Percentiles rank a stretch among this genome's conserved stretches.
Evolutionary conservation across 2,888 invertebrate species (phyloP).

Genomic region (Serrognathus titanus): DNA sequence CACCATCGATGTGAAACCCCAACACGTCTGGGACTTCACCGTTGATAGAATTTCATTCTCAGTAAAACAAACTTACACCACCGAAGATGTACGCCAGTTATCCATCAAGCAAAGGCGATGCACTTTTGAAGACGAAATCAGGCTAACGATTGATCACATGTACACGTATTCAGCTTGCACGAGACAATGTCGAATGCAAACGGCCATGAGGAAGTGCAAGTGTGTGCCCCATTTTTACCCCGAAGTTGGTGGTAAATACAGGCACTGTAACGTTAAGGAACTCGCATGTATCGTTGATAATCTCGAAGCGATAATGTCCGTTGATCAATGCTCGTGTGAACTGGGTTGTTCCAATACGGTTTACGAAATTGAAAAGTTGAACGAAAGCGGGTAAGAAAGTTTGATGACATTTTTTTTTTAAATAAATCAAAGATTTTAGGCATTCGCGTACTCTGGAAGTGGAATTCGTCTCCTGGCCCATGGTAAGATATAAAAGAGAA

Average conservation of each 20-base stretch:
- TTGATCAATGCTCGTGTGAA: slow-evolving; percentile 64
- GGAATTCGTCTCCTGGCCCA: slow-evolving; percentile 75
- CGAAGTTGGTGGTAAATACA: slow-evolving; percentile 52
- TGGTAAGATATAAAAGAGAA: slow-evolving; percentile 74
- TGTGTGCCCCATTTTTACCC: slow-evolving; percentile 74
- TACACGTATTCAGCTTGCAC: slow-evolving; percentile 74
- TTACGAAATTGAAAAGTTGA: slow-evolving; percentile 71
- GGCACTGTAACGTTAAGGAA: slow-evolving; percentile 58
- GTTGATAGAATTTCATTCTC: slow-evolving; percentile 64
- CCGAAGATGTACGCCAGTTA: slow-evolving; percentile 68
- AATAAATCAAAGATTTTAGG: slow-evolving; percentile 4
- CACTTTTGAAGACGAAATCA: slow-evolving; percentile 66
- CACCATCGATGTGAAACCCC: slow-evolving; percentile 64
- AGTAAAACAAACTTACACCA: slow-evolving; percentile 74
- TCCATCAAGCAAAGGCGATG: slow-evolving; percentile 67
- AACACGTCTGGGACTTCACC: slow-evolving; percentile 65
- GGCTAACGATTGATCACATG: slow-evolving; percentile 53
- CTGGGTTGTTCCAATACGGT: slow-evolving; percentile 73
- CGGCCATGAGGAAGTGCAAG: slow-evolving; percentile 59
- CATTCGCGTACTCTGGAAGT: slow-evolving; percentile 48
- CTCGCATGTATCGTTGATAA: slow-evolving; percentile 58
- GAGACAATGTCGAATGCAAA: slow-evolving; percentile 69
- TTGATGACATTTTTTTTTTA: background rate
- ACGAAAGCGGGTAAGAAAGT: slow-evolving; percentile 55
- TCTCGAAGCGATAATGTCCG: slow-evolving; percentile 55